Evolutionary conservation across 1,140 invertebrate species (phyloP), one percentile per base, ranked within the genome.

Genomic region (Chironomus tepperi): DNA sequence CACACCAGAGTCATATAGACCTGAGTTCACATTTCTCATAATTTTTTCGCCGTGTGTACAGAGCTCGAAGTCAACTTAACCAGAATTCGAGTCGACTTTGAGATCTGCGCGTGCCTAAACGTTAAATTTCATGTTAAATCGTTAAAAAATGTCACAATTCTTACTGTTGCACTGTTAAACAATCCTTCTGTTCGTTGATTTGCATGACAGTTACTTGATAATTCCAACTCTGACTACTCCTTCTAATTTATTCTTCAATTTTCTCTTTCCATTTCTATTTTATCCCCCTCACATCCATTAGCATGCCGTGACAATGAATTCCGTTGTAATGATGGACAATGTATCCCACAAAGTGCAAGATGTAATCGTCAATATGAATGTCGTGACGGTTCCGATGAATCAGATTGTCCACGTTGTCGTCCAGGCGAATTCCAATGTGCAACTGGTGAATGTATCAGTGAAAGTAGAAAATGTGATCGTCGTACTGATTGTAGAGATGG

Each of bases 311-410:
- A 77, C 9, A 80, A 83, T 73, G 79, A 84, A 75, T 86, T 81
- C 80, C 79, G 83, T 72, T 87, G 86, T 75, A 74, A 74, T 3
- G 82, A 84, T 19, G 88, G 91, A n/a, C 84, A 89, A 78, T 97
- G 95, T 79, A 88, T 96, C 74, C 80, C 85, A 0, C 80, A 82
- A 57, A 81, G 80, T 67, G 82, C 84, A 73, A 84, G 87, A 75
- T 97, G 94, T 83, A 88, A 96, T 80, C 86, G 89, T n/a, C 80
- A 82, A 57, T 75, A 75, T 10, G 87, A 93, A 75, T 96, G 93
- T 79, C 79, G 79, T 1, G 93, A 95, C 80, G 85, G 84, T 24
- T 90, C 90, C 72, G 94, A 96, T 82, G 93, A 96, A 83, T 80
- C 83, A 78, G 82, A 82, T 74, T 87, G 86, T 76, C 77, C 81